Conservation (phyloP, 2,888 invertebrate species). For the Drosophila aldrichi region DNA sequence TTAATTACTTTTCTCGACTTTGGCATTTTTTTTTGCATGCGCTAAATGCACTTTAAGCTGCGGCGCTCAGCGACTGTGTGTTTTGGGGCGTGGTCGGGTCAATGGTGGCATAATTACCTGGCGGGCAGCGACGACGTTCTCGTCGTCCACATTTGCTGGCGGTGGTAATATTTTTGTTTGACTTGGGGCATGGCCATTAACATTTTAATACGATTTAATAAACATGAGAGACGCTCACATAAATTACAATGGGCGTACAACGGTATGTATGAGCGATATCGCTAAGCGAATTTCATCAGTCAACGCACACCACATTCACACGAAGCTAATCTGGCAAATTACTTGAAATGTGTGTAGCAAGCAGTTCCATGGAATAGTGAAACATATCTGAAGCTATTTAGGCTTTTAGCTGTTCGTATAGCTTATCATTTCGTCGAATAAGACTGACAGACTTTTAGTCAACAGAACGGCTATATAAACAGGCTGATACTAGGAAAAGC, state of each 20-base stretch:
- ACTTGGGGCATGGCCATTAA: conserved; percentile 69
- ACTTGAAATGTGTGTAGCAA: too few relatives aligned
- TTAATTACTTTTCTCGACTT: conserved; percentile 73
- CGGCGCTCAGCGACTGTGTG: conserved; percentile 10
- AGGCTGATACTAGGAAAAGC: conserved; percentile 9
- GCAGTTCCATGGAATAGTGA: background rate
- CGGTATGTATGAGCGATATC: conserved; percentile 66
- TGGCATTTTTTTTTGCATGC: conserved; percentile 50
- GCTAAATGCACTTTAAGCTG: conserved; percentile 71
- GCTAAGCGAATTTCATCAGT: conserved; percentile 65
- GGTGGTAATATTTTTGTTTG: conserved; percentile 63
- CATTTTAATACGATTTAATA: conserved; percentile 78
- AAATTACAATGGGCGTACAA: conserved; percentile 61
- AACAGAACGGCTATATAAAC: conserved; percentile 27
- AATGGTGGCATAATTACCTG: conserved; percentile 77
- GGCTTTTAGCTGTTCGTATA: background rate
- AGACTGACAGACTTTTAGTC: conserved; percentile 27
- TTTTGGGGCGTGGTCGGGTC: conserved; percentile 43
- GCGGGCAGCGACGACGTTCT: conserved; percentile 12
- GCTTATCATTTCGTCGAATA: conserved; percentile 49
- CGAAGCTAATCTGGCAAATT: background rate
- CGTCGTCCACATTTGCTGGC: background rate
- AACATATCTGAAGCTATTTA: background rate
- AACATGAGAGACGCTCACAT: conserved; percentile 63
- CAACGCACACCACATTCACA: background rate